Conservation (phyloP, 2,113 vertebrate species). For the Bos javanicus region DNA sequence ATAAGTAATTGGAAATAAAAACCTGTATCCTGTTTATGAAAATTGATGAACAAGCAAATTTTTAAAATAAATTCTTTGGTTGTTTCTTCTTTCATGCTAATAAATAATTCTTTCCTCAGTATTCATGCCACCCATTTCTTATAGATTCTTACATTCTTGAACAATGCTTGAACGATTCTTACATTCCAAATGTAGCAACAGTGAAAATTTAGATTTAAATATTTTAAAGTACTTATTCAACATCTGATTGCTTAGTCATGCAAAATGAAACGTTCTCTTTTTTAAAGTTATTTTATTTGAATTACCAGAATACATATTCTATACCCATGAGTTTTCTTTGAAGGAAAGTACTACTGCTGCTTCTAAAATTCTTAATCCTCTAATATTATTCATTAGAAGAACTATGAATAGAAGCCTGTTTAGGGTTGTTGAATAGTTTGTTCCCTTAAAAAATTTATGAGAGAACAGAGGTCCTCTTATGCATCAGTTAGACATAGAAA, state of each 20-base stretch:
- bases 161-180: slow-evolving; percentile 1
- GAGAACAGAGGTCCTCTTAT: background rate
- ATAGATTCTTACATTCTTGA: background rate
- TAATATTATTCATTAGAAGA: background rate
- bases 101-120: background rate
- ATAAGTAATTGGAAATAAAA: slow-evolving; percentile 1
- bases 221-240: background rate
- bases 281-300: background rate
- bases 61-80: background rate
- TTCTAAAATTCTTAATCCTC: background rate
- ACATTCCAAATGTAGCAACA: background rate
- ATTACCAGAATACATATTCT: background rate
- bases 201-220: background rate
- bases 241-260: background rate
- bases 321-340: background rate
- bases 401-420: background rate
- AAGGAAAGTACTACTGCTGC: background rate
- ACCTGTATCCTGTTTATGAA: background rate
- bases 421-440: background rate
- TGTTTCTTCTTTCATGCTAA: background rate
- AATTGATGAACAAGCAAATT: background rate
- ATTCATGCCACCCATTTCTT: background rate
- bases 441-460: background rate
- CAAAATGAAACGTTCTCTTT: background rate
- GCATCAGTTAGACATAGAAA: background rate